phyloP scores from a whole-genome alignment of 2,888 invertebrate species.

The Gastracanthus pulcherrimus region DNA sequence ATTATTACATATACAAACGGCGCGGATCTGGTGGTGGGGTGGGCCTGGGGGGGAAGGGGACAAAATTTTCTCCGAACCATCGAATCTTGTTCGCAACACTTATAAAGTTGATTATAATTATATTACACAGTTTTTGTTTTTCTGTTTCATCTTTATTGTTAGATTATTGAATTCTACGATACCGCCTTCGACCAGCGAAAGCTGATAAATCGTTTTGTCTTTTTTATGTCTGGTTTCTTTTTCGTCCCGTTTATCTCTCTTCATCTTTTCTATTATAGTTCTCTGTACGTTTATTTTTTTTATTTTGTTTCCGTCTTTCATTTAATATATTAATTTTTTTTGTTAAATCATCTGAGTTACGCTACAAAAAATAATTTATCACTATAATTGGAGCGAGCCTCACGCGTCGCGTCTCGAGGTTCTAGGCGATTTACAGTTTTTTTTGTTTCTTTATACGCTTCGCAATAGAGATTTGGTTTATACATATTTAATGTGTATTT shows the following conservation, averaged over 20 bases:
- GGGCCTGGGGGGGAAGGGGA: background rate
- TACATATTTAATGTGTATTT: background rate
- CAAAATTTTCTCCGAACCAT: conserved; percentile 31
- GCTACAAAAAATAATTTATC: conserved; percentile 53
- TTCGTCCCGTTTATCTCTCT: background rate
- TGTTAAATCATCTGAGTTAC: conserved; percentile 26
- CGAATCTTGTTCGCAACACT: conserved; percentile 47
- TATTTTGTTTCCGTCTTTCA: background rate
- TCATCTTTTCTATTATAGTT: background rate
- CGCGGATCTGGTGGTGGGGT: background rate
- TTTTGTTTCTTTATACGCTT: conserved; percentile 1
- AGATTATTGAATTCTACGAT: conserved; percentile 36
- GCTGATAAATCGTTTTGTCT: conserved; percentile 42
- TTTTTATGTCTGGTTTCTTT: background rate
- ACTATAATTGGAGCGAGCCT: conserved; percentile 28
- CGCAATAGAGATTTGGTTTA: background rate
- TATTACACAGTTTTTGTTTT: conserved; percentile 40
- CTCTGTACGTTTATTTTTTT: background rate
- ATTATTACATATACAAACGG: conserved; percentile 46
- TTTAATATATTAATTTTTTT: background rate
- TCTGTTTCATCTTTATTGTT: conserved; percentile 4
- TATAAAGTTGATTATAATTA: conserved; percentile 56
- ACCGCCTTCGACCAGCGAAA: conserved; percentile 63
- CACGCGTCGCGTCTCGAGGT: conserved; percentile 4
- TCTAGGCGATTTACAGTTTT: conserved; percentile 39